Base-by-base conservation (phyloP, 2,888 invertebrate genomes). In the Sminthurinus aureus region DNA sequence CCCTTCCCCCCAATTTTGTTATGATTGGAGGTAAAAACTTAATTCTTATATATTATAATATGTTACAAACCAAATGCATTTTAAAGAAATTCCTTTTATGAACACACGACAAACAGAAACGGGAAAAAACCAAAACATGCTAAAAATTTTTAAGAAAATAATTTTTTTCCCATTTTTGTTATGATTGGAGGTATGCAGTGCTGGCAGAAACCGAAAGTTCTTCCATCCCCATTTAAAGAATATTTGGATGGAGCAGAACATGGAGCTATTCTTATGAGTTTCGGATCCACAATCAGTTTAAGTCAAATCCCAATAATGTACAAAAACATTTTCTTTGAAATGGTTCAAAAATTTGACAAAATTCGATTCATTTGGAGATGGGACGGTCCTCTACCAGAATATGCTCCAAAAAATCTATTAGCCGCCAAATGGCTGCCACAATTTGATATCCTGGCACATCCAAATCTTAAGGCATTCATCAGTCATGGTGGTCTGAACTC, bases 341-440 rank as follows among this genome's bases (percentile, higher is more conserved):
- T 87, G 83, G 84, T 88, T 18, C 73, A 84, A 50, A 86, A 86
- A 79, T 85, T 86, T 67, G 75, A 84, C 12, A 83, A 85, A 26
- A 85, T 88, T 1, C 38, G 38, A 38, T 88, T 88, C 81, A 81
- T 88, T 4, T 84, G 88, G 85, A 80, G 87, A 71, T 88, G 88
- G 88, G 86, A 83, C 24, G 88, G 87, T 22, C 83, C 85, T 6
- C 73, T 86, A 0, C 88, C 88, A 0, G 77, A 85, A 26, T 71
- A 81, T 12, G 69, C 71, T 24, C 86, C 87, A 0, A 79, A 84
- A 24, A 87, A 88, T 77, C 26, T 88, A 0, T n/a, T 87, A 24
- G 84, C 84, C 26, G 85, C 87, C 0, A 86, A 87, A 13, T 88
- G 88, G 88, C 83, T 88, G 9, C 88, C 88, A n/a, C 88, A 88